Evolutionary conservation across 2,888 invertebrate genomes (phyloP).

Genomic region (Eudasyphora cyanicolor): DNA sequence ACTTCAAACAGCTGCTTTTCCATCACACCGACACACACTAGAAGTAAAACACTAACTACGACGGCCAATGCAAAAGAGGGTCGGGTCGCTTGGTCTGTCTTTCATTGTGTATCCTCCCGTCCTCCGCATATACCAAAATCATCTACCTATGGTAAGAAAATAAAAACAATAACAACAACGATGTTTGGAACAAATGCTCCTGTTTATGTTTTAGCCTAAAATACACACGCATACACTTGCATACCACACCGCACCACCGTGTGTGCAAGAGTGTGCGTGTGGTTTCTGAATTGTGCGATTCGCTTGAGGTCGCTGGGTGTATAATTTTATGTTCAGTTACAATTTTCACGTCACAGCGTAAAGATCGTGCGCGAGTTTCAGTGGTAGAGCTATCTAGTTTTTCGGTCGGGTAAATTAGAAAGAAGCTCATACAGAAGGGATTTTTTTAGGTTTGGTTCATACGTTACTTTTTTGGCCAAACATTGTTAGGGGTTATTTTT

Average conservation of each 20-base stretch:
- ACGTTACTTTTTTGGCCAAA: constrained; percentile 62
- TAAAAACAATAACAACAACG: constrained; percentile 35
- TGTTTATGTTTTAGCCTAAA: constrained; percentile 60
- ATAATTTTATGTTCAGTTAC: constrained; percentile 71
- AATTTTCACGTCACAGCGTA: constrained; percentile 68
- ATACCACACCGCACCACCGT: not conserved
- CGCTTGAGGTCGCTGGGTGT: constrained; percentile 59
- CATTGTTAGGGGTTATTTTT: constrained; percentile 63
- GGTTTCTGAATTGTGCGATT: constrained; percentile 54
- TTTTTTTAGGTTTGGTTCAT: not conserved
- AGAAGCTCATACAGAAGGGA: constrained; percentile 38
- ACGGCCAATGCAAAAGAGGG: not conserved
- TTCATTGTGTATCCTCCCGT: constrained; percentile 36
- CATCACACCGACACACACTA: not conserved
- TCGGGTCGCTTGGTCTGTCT: constrained; percentile 5
- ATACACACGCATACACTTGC: not conserved
- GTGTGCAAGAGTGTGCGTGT: constrained; percentile 4
- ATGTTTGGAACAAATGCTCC: constrained; percentile 56
- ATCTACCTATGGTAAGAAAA: constrained; percentile 59
- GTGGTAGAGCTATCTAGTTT: constrained; percentile 64
- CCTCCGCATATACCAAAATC: constrained; percentile 36
- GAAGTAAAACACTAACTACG: not conserved
- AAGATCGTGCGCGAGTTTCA: constrained; percentile 67
- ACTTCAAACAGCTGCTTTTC: constrained; percentile 64
- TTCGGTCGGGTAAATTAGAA: constrained; percentile 56